Percentiles rank a stretch among this genome's conserved stretches.
These are phyloP conservation scores for Minunthozetes semirufus DNA, from an alignment of 2,888 invertebrate species.

Conservation along the genomic window DNA sequence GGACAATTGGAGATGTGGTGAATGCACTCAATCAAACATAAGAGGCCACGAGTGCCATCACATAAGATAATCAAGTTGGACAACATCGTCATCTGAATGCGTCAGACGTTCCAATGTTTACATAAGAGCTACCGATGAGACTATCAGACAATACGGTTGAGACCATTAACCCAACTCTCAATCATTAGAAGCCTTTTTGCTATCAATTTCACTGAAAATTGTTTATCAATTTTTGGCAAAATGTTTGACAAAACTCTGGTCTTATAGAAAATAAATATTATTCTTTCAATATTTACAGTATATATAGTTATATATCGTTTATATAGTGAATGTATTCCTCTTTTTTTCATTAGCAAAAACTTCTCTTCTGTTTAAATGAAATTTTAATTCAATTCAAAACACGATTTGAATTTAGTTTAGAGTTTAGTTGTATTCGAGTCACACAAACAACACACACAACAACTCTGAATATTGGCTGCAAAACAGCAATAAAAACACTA, in stretches of 20 bases:
- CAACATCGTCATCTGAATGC: not conserved
- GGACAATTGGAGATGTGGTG: conserved; percentile 11
- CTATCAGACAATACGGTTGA: not conserved
- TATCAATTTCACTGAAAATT: not conserved
- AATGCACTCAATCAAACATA: conserved; percentile 5
- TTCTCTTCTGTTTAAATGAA: not conserved
- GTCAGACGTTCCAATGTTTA: not conserved
- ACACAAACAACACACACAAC: too few species aligned
- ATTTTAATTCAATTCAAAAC: not conserved
- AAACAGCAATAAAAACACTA: too few species aligned
- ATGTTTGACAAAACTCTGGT: not conserved
- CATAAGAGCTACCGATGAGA: not conserved
- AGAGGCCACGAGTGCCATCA: not conserved
- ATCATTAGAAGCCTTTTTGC: not conserved
- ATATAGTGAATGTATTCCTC: not conserved
- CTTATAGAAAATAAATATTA: not conserved
- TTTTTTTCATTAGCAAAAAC: not conserved
- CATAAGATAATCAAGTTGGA: not conserved
- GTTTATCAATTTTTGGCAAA: not conserved
- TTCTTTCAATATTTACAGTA: not conserved
- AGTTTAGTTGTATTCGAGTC: not conserved
- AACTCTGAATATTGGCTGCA: too few species aligned
- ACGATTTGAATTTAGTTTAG: conserved; percentile 2
- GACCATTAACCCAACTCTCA: not conserved
- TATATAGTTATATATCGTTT: too few species aligned